Evolutionary conservation across 2,797 vertebrate genomes (phyloP).

Genomic region (Scyliorhinus canicula): DNA sequence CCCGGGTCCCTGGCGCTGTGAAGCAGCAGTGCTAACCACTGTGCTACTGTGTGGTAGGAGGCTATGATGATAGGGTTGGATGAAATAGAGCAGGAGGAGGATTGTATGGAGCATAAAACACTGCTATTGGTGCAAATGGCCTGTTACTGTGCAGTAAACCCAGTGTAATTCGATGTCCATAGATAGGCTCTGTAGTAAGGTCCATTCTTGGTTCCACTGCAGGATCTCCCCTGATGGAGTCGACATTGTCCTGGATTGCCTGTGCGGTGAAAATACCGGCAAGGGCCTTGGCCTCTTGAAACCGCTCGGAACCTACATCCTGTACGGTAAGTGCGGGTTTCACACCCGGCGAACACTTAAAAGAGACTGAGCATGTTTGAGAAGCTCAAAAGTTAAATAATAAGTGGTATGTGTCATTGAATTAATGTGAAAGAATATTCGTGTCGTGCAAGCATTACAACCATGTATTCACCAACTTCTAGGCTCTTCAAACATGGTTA

Average conservation of each 20-base stretch:
- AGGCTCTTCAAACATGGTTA: slow-evolving; percentile 98
- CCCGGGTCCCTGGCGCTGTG: no score
- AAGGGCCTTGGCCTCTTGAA: slow-evolving; percentile 90
- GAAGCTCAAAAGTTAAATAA: background rate
- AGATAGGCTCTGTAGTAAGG: background rate
- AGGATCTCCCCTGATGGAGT: slow-evolving; percentile 93
- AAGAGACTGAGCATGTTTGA: background rate
- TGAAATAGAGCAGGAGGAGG: background rate
- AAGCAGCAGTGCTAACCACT: no score
- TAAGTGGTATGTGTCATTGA: background rate
- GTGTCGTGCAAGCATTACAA: slow-evolving; percentile 5
- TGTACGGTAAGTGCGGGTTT: slow-evolving; percentile 74
- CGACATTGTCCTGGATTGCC: slow-evolving; percentile 89
- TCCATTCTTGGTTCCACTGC: slow-evolving; percentile 43
- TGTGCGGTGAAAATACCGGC: slow-evolving; percentile 93
- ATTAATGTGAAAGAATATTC: background rate
- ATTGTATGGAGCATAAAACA: background rate
- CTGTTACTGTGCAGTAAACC: background rate
- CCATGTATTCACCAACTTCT: slow-evolving; percentile 50
- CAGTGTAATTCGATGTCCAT: background rate
- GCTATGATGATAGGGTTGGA: background rate
- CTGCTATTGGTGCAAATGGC: background rate
- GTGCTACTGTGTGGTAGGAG: no score
- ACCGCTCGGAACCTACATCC: slow-evolving; percentile 90
- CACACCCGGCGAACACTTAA: background rate